A percentile compares a stretch with the other conserved stretches of the same genome.
Conservation (phyloP, 1,140 invertebrate species). For the Oreohelix idahoensis region DNA sequence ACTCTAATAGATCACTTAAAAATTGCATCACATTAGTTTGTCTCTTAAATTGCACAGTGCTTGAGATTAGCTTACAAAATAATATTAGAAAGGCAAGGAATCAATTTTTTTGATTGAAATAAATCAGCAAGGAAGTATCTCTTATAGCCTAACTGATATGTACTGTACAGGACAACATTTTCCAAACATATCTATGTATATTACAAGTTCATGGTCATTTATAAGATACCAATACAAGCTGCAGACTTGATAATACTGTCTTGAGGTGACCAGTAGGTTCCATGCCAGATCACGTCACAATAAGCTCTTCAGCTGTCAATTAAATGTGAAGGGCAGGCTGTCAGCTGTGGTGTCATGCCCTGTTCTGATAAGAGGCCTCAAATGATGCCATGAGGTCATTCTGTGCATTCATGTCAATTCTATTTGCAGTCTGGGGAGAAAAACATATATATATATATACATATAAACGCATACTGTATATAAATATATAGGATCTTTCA, state of each 20-base stretch:
- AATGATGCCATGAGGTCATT: constrained; percentile 98
- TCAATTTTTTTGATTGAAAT: background rate
- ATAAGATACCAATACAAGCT: background rate
- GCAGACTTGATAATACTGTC: background rate
- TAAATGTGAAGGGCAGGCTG: background rate
- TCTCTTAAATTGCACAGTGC: background rate
- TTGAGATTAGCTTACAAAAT: background rate
- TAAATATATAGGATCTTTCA: no score
- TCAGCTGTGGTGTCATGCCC: background rate
- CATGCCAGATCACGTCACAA: background rate
- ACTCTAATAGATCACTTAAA: no score
- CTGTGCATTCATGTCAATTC: constrained; percentile 98
- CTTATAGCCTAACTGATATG: background rate
- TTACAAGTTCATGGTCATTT: background rate
- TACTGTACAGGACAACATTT: background rate
- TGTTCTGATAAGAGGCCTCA: constrained; percentile 77
- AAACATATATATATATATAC: no score
- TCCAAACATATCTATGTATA: background rate
- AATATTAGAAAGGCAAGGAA: background rate
- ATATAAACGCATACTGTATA: no score
- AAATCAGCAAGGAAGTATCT: background rate
- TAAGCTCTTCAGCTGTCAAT: background rate
- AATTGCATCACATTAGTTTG: background rate
- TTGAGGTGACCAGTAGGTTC: background rate
- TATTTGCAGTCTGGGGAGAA: constrained; percentile 86